Percentiles rank a stretch among this genome's conserved stretches.
Evolutionary conservation across 2,113 vertebrate genomes (phyloP).

Genomic region (Junco hyemalis): DNA sequence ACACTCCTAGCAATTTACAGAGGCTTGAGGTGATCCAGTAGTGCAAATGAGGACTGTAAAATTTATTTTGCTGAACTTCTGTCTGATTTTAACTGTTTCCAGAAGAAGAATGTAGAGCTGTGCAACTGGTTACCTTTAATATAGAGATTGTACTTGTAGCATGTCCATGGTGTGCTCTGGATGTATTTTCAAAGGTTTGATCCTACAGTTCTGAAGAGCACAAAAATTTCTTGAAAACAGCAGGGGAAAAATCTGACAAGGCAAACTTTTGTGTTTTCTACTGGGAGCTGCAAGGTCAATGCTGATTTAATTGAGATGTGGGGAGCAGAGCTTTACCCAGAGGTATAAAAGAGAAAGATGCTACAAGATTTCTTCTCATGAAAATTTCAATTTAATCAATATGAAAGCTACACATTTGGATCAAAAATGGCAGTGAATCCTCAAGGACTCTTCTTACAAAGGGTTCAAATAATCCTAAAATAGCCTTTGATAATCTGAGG

Average conservation of each 20-base stretch:
- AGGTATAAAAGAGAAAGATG: conserved; percentile 5
- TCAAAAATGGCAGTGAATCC: conserved; percentile 54
- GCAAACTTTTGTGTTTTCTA: not conserved
- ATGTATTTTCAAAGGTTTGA: not conserved
- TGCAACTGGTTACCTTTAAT: not conserved
- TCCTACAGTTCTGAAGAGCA: not conserved
- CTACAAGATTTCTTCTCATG: conserved; percentile 26
- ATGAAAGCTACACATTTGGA: conserved; percentile 27
- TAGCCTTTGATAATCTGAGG: conserved; percentile 16
- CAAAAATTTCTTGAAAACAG: not conserved
- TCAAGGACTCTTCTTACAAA: conserved; percentile 37
- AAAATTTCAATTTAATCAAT: conserved; percentile 57
- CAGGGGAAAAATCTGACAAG: not conserved
- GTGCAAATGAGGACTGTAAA: not conserved
- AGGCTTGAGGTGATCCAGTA: not conserved
- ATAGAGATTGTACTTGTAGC: not conserved
- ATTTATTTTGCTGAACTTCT: not conserved
- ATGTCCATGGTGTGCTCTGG: not conserved
- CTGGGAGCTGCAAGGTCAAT: conserved; percentile 42
- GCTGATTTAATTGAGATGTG: conserved; percentile 26
- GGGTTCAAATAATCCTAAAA: conserved; percentile 9
- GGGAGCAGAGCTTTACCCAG: not conserved
- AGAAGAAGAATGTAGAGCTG: not conserved
- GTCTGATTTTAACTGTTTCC: not conserved
- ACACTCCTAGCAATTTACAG: not conserved